Evolutionary conservation across 2,888 invertebrate genomes (phyloP), one percentile per base, ranked within the genome.

Genomic region (Dryococelus australis): DNA sequence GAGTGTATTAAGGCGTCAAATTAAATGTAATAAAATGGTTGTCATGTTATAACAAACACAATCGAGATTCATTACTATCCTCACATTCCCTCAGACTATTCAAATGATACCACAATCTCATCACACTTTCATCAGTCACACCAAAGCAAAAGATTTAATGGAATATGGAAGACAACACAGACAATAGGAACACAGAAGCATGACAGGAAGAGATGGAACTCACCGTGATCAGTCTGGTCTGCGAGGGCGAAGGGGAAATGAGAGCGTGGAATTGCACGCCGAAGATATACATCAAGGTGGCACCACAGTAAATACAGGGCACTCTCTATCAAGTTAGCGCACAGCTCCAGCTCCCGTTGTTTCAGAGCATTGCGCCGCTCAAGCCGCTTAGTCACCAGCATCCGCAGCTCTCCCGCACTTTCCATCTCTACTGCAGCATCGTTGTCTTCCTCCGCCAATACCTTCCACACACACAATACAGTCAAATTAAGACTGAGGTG

Each of bases 271-370:
- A 95, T 93, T 0, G 95, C 94, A 89, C 94, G 94, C 87, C 95
- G 92, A 92, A 96, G 94, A 91, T 95, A 96, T 91, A 95, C 95
- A 90, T 96, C 95, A 86, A 96, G 92, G 92, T 96, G 97, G 86
- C 95, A 94, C 97, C 97, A 97, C 89, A 97, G 93, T 88, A 97
- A 93, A 91, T 96, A 96, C 86, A 97, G 92, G 90, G 95, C 95
- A 90, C 95, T 95, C 91, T 96, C 96, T 35, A 96, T 94, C 87
- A 96, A 95, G 91, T 95, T 95, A 86, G 94, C 93, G 91, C 95
- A 94, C 91, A 94, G 93, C 90, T 94, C 94, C 90, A 95, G 93
- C 91, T 95, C 95, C 87, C 93, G 93, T 88, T 94, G 94, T 90
- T 95, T 95, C 89, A 94, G 94, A 85, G 92, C 93, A 87, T 94